Conservation (phyloP, 1,140 invertebrate species). For the Thaumetopoea pityocampa region DNA sequence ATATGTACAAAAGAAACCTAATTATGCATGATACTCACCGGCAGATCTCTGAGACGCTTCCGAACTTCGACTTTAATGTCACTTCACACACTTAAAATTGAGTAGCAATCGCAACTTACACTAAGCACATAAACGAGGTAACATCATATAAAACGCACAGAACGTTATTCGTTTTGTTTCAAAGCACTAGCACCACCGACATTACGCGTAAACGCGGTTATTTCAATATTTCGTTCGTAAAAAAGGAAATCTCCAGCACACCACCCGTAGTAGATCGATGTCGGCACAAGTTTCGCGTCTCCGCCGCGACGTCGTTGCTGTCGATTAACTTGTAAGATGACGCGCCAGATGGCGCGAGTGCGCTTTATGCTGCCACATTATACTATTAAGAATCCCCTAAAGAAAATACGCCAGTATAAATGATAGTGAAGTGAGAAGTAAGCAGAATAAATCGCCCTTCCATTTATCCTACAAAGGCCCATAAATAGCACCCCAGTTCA, state of each 20-base stretch:
- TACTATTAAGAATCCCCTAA: too few species aligned
- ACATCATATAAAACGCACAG: constrained; percentile 61
- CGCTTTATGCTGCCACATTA: too few species aligned
- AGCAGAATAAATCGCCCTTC: too few species aligned
- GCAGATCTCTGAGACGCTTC: constrained; percentile 39
- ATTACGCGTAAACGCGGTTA: constrained; percentile 53
- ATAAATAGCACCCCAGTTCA: too few species aligned
- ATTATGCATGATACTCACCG: constrained; percentile 49
- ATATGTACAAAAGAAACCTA: constrained; percentile 25
- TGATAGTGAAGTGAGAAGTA: too few species aligned
- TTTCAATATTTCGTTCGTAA: constrained; percentile 50
- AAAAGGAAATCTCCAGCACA: constrained; percentile 43
- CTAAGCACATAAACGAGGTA: constrained; percentile 57
- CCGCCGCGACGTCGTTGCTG: constrained; percentile 43
- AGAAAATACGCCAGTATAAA: too few species aligned
- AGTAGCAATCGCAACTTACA: constrained; percentile 50
- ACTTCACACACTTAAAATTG: constrained; percentile 45
- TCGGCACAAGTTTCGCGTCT: constrained; percentile 51
- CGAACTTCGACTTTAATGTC: constrained; percentile 40
- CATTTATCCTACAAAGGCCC: too few species aligned
- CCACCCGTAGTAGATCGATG: constrained; percentile 66
- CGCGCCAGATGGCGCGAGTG: constrained; percentile 38
- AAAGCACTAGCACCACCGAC: constrained; percentile 65
- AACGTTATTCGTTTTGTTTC: constrained; percentile 45
- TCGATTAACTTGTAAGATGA: constrained; percentile 22